Percentiles rank a stretch among this genome's conserved stretches.
These are phyloP conservation scores for Clarias fuscus DNA, from an alignment of 2,797 vertebrate species.

Conservation along the genomic window DNA sequence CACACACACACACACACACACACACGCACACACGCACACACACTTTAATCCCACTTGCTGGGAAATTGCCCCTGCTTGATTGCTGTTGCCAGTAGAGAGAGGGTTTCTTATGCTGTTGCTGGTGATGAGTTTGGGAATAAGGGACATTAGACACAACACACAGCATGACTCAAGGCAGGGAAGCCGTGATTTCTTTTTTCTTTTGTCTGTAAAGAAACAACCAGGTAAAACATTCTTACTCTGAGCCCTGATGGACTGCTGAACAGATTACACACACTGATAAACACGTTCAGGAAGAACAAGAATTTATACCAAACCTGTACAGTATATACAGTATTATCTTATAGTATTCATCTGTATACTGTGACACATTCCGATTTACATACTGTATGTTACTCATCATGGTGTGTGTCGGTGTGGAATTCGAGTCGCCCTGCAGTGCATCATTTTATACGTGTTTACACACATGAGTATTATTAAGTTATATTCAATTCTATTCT, in stretches of 20 bases:
- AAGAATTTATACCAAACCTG: too few species aligned
- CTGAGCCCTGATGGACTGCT: background rate
- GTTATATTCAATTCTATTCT: too few species aligned
- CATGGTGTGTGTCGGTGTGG: too few species aligned
- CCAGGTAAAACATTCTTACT: background rate
- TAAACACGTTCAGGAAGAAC: background rate
- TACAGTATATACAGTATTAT: too few species aligned
- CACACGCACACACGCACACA: slow-evolving; percentile 23
- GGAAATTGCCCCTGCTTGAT: slow-evolving; percentile 45
- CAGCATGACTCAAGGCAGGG: background rate
- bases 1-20: slow-evolving; percentile 21
- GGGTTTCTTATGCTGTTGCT: slow-evolving; percentile 21
- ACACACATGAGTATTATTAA: too few species aligned
- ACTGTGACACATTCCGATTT: too few species aligned
- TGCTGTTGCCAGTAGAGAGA: slow-evolving; percentile 33
- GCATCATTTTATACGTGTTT: too few species aligned
- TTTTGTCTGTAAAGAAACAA: background rate
- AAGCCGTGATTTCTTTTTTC: background rate
- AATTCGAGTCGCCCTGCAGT: too few species aligned
- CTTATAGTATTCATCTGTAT: too few species aligned
- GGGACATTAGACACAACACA: background rate
- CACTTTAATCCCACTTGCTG: slow-evolving; percentile 41
- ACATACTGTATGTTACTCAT: too few species aligned
- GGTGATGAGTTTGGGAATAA: slow-evolving; percentile 37
- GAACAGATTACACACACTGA: background rate